Base-by-base conservation (phyloP, 2,888 invertebrate species). In the Schrankia costaestrigalis region DNA sequence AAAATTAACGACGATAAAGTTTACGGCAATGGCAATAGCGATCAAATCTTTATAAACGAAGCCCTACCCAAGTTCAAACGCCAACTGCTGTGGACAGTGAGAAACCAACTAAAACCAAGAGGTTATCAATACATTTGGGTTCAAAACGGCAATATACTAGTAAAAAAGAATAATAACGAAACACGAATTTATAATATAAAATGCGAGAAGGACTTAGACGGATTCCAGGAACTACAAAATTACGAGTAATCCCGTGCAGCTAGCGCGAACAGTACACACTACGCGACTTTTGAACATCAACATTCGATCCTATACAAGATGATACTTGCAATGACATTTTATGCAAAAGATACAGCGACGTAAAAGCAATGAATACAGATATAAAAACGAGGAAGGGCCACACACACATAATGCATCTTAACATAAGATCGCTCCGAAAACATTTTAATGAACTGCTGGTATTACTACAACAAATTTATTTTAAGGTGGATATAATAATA, bases 101-200 rank as follows among this genome's bases (percentile, higher is more conserved):
- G 11, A 33, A 19, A n/a, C 10, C 26, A 14, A 11, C 28, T 25
- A 26, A 32, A 30, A 27, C 22, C 15, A 12, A 25, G 19, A 24
- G 30, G 22, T 2, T 41, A 19, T 19, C 11, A 35, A 23, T 41
- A 31, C 14, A 35, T 46, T 4, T 46, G 41, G 41, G 30, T 41
- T 4, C 44, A 40, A 18, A 34, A 40, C 15, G 26, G 30, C 5
- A 40, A 19, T 10, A 37, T 44, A 8, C 11, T 35, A 13, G 41
- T 34, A 2, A 37, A 32, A 22, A 46, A 41, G 26, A 33, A 30
- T 22, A 35, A n/a, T 10, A 28, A 35, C 0, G 45, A 38, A 14
- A 41, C 31, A 10, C 32, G 31, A 25, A 38, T 45, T n/a, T 30
- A 33, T 19, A 33, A 32, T 13, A 31, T 41, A 14, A 24, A 5